Percentiles rank a stretch among this genome's conserved stretches.
phyloP scores from a whole-genome alignment of 2,888 invertebrate species.

The Synanthedon tipuliformis region DNA sequence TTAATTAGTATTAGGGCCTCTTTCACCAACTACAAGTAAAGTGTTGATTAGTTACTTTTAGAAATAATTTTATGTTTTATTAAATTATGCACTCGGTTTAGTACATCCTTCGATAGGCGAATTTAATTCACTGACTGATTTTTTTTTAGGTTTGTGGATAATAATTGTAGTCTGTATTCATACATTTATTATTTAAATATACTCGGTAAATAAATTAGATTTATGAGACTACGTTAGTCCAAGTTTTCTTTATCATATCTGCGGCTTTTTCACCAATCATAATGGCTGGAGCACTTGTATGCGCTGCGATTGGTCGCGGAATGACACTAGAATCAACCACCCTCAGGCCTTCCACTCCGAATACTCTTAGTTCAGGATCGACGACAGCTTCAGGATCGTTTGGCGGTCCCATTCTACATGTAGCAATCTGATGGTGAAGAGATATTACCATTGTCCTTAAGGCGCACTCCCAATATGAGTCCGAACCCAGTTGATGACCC shows the following conservation, averaged over 20 bases:
- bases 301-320: slow-evolving; percentile 72
- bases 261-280: slow-evolving; percentile 82
- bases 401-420: slow-evolving; percentile 78
- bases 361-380: slow-evolving; percentile 72
- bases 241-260: slow-evolving; percentile 73
- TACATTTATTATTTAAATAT: not conserved
- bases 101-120: too few relatives aligned
- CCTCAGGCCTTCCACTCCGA: slow-evolving; percentile 72
- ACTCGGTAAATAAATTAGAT: not conserved
- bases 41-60: too few relatives aligned
- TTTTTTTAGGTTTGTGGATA: too few relatives aligned
- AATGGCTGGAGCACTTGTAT: slow-evolving; percentile 74
- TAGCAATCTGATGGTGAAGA: slow-evolving; percentile 73
- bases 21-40: too few relatives aligned
- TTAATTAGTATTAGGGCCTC: too few relatives aligned
- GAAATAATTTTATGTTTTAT: too few relatives aligned
- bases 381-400: slow-evolving; percentile 75
- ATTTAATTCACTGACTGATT: not conserved
- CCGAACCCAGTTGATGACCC: slow-evolving; percentile 58
- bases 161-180: too few relatives aligned
- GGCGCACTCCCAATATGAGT: slow-evolving; percentile 79
- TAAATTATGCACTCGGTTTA: too few relatives aligned
- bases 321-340: slow-evolving; percentile 79
- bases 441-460: slow-evolving; percentile 67
- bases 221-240: slow-evolving; percentile 35